Evolutionary conservation across 2,797 vertebrate species (phyloP), one percentile per base, ranked within the genome.

Genomic region (Sorex maritimensis): DNA sequence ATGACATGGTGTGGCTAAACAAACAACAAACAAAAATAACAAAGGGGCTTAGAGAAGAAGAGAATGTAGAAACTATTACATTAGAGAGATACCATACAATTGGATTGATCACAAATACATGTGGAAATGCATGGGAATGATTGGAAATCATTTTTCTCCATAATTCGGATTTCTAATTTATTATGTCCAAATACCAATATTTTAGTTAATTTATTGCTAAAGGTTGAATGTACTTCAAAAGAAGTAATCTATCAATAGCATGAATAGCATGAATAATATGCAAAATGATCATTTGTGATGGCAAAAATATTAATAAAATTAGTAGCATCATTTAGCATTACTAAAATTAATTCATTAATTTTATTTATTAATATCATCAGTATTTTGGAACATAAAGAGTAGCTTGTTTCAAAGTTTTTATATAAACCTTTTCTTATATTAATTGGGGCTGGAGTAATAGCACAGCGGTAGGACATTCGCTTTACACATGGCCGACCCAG

Each of bases 221-320:
- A 46, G 6, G 71, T 68, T 71, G 80, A 81, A 89, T 90, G 30
- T 89, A 28, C 89, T 93, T 92, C 93, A 93, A 83, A 73, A 92
- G 52, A 80, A 89, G 30, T 69, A 41, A 44, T 90, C 83, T 15
- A n/a, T 83, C 24, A 67, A 5, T 44, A 67, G 49, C 58, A 52
- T n/a, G 12, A 67, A 5, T 44, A 67, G 49, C 58, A 52, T n/a
- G 12, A 85, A 44, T 46, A 38, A 3, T 74, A 28, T 46, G 49
- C 87, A 17, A 26, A 94, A 92, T 87, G 15, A 63, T 91, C 10
- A 30, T 77, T 91, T 92, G 85, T 74, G 38, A 81, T 88, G 52
- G 4, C 72, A 19, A 79, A 81, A 85, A 81, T 92, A 81, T 55
- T 81, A 88, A 82, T 72, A 93, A 86, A 69, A 82, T 58, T 30